Percentiles rank a stretch among this genome's conserved stretches.
These are phyloP conservation scores for Trichonephila clavata DNA, from an alignment of 1,140 invertebrate species.

Conservation along the genomic window DNA sequence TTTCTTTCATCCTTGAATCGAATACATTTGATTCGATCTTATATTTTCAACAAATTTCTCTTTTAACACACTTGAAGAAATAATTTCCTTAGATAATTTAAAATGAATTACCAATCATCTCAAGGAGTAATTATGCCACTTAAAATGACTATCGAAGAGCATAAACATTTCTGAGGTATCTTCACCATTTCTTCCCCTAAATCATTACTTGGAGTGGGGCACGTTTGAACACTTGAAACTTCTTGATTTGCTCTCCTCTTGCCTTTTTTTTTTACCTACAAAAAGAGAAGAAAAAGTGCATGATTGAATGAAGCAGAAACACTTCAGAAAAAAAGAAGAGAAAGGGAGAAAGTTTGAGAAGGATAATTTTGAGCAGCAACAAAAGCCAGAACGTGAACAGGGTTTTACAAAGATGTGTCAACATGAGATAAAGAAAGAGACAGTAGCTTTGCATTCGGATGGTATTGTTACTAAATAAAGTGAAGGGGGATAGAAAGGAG, in stretches of 20 bases:
- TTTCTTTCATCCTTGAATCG: no score
- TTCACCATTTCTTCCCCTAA: background rate
- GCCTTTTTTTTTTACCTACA: no score
- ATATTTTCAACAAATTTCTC: no score
- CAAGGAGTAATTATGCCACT: no score
- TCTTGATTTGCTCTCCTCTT: background rate
- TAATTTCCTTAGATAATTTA: no score
- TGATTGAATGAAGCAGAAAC: no score
- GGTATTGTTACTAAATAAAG: background rate
- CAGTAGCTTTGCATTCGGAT: background rate
- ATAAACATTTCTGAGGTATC: no score
- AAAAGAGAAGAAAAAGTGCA: no score
- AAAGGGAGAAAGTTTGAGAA: background rate
- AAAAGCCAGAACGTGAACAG: background rate
- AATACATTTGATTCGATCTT: no score
- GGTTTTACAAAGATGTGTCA: background rate
- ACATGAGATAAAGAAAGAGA: background rate
- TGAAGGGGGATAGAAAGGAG: background rate
- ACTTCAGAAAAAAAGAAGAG: background rate
- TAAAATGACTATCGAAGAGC: no score
- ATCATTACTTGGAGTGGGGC: background rate
- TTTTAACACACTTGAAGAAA: no score
- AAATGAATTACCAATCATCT: no score
- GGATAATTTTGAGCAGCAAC: background rate
- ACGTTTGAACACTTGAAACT: background rate